Conservation (phyloP, 2,113 vertebrate genomes). For the Acrocephalus arundinaceus region DNA sequence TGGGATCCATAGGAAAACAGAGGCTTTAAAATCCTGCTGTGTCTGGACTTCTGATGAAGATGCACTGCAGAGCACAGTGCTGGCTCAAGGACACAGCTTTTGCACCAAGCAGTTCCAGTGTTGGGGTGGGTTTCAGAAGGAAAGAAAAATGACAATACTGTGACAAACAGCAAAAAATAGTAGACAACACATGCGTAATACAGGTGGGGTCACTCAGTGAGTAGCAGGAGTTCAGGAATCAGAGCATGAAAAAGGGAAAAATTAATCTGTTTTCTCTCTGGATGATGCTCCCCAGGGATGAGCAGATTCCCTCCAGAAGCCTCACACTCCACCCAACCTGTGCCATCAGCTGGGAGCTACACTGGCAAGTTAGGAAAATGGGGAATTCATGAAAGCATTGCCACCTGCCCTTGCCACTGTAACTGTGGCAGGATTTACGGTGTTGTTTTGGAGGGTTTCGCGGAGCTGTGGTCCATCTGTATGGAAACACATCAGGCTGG, state of each 20-base stretch:
- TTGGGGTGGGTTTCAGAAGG: not conserved
- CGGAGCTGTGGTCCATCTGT: not conserved
- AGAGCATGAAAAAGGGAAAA: not conserved
- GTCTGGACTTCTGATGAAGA: not conserved
- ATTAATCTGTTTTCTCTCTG: not conserved
- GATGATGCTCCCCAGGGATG: not conserved
- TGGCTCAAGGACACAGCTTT: not conserved
- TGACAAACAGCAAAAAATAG: not conserved
- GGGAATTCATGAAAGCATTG: not conserved
- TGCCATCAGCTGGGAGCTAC: not conserved
- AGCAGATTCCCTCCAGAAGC: not conserved
- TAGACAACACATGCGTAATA: not conserved
- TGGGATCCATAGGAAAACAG: not conserved
- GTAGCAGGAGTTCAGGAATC: not conserved
- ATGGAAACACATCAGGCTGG: not conserved
- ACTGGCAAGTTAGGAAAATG: accelerated
- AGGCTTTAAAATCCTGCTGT: not conserved
- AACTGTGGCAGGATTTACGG: not conserved
- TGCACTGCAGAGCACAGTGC: not conserved
- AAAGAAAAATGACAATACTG: not conserved
- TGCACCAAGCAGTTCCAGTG: not conserved
- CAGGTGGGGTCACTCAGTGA: not conserved
- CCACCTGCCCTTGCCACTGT: not conserved
- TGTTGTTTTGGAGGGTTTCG: not conserved
- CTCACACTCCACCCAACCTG: not conserved